Percentiles rank a stretch among this genome's conserved stretches.
phyloP scores from a whole-genome alignment of 1,140 invertebrate genomes.

The Ceratina calcarata region DNA sequence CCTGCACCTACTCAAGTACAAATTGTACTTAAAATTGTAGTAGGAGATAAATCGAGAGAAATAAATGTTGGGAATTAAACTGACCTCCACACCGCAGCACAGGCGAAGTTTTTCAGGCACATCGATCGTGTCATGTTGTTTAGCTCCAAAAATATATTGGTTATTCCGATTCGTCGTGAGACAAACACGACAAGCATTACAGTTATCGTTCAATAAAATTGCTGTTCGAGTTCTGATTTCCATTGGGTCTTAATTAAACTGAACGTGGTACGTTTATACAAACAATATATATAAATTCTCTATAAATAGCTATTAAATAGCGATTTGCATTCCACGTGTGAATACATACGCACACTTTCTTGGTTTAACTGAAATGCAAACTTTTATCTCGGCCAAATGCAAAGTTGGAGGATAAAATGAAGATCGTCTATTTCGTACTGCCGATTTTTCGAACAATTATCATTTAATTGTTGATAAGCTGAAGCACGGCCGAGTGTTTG shows the following conservation, averaged over 20 bases:
- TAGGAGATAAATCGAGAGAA: neutral
- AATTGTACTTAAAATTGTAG: neutral
- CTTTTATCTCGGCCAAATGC: too few species aligned
- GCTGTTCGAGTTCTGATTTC: slow-evolving; percentile 7
- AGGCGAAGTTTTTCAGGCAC: slow-evolving; percentile 67
- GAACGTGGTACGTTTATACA: slow-evolving; percentile 12
- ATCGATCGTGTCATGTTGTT: slow-evolving; percentile 22
- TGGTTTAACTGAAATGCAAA: too few species aligned
- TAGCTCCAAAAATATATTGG: slow-evolving; percentile 63
- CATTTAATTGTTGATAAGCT: too few species aligned
- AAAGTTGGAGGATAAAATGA: too few species aligned
- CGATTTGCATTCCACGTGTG: too few species aligned
- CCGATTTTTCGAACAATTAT: too few species aligned
- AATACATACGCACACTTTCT: too few species aligned
- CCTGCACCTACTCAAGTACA: slow-evolving; percentile 53
- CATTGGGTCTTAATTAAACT: slow-evolving; percentile 15
- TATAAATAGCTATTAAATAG: too few species aligned
- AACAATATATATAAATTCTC: too few species aligned
- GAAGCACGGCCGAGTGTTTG: too few species aligned
- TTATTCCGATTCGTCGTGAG: slow-evolving; percentile 62
- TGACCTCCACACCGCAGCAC: slow-evolving; percentile 72
- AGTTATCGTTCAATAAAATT: neutral
- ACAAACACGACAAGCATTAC: slow-evolving; percentile 67
- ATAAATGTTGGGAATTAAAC: slow-evolving; percentile 24
- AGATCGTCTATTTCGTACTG: too few species aligned